Evolutionary conservation across 2,113 vertebrate species (phyloP).

Genomic region (Lagopus leucura): DNA sequence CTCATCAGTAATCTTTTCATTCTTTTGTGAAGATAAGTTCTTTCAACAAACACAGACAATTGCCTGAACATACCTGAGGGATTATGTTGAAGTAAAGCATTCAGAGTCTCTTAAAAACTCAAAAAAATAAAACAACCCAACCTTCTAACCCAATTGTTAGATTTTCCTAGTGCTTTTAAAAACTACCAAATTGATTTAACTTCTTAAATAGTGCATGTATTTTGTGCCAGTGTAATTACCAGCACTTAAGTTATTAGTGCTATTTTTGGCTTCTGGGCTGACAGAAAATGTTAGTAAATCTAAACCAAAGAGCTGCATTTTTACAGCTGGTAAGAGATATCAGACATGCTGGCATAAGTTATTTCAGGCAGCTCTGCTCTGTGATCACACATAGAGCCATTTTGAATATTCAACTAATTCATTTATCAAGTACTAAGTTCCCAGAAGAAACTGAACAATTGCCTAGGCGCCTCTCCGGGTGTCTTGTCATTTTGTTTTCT

Average conservation of each 20-base stretch:
- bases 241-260: conserved; percentile 23
- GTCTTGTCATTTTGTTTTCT: conserved; percentile 16
- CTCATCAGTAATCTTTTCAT: background rate
- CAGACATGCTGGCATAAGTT: background rate
- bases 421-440: conserved; percentile 3
- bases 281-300: conserved; percentile 17
- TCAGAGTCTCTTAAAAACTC: background rate
- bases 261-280: background rate
- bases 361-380: conserved; percentile 6
- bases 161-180: background rate
- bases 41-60: background rate
- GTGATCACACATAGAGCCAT: background rate
- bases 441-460: background rate
- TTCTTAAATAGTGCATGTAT: background rate
- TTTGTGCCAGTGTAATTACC: conserved; percentile 43
- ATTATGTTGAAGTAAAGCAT: background rate
- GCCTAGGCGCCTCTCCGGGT: background rate
- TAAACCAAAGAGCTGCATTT: background rate
- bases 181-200: background rate
- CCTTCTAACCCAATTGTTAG: background rate
- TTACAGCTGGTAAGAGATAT: background rate
- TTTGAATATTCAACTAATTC: conserved; percentile 28
- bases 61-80: background rate
- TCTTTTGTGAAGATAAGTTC: background rate
- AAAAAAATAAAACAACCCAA: background rate